These are phyloP conservation scores for Asarcornis scutulata DNA, from an alignment of 2,113 vertebrate species.

Conservation along the genomic window DNA sequence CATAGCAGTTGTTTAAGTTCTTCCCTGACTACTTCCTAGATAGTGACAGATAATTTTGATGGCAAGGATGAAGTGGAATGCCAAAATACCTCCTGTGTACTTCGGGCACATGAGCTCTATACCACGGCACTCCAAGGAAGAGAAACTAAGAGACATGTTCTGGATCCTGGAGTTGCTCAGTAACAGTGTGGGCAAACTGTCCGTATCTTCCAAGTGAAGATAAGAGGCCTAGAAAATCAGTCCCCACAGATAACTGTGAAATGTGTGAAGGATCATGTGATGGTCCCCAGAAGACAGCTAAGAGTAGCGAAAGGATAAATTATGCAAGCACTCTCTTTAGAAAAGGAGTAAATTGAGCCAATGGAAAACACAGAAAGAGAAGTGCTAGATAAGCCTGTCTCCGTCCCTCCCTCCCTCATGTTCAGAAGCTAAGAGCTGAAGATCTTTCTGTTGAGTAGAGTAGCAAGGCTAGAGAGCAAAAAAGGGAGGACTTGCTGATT, in stretches of 20 bases:
- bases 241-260: constrained; percentile 10
- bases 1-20: neutral
- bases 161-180: neutral
- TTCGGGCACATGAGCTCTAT: neutral
- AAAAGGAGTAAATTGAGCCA: constrained; percentile 8
- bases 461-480: neutral
- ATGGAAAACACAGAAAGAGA: neutral
- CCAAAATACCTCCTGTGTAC: neutral
- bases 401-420: neutral
- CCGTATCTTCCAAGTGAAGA: constrained; percentile 4
- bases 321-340: neutral
- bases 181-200: neutral
- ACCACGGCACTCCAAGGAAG: neutral
- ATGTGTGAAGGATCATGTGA: constrained; percentile 30
- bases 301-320: constrained; percentile 5
- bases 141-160: neutral
- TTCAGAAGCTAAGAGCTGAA: constrained; percentile 11
- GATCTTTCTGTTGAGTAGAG: neutral
- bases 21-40: neutral
- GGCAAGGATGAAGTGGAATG: fast-evolving
- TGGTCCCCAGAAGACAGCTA: constrained; percentile 3
- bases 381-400: constrained; percentile 19
- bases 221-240: constrained; percentile 47
- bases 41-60: neutral
- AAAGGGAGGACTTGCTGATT: neutral